Conservation (phyloP, 1,140 invertebrate species). For the Dolichoris vasculosae region DNA sequence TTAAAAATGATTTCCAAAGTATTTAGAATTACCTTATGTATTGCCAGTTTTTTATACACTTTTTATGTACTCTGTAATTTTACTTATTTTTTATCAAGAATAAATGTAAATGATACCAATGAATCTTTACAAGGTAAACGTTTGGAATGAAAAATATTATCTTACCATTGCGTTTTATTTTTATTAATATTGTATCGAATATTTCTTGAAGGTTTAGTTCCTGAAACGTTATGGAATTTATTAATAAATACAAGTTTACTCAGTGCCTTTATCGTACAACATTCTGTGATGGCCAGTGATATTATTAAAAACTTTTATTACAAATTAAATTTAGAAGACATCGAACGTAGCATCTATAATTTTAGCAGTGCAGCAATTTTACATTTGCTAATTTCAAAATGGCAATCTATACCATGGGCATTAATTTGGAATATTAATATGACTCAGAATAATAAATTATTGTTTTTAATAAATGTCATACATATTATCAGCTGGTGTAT, state of each 20-base stretch:
- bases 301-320: constrained; percentile 68
- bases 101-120: constrained; percentile 52
- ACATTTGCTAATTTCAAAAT: constrained; percentile 69
- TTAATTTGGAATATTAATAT: constrained; percentile 74
- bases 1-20: constrained; percentile 56
- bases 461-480: constrained; percentile 71
- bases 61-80: constrained; percentile 66
- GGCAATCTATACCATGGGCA: constrained; percentile 69
- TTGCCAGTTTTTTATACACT: constrained; percentile 67
- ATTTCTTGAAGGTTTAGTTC: constrained; percentile 27
- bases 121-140: constrained; percentile 52
- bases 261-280: constrained; percentile 74
- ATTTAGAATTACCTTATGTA: constrained; percentile 57
- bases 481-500: constrained; percentile 77
- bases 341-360: constrained; percentile 76
- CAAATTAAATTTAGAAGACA: constrained; percentile 67
- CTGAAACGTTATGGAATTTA: constrained; percentile 61
- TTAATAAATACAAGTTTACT: constrained; percentile 70
- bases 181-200: not conserved
- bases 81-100: constrained; percentile 67
- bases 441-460: constrained; percentile 65
- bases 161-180: not conserved
- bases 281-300: constrained; percentile 73
- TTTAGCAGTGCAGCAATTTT: constrained; percentile 60
- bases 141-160: constrained; percentile 29